phyloP scores from a whole-genome alignment of 1,140 invertebrate genomes.

The Periplaneta americana region DNA sequence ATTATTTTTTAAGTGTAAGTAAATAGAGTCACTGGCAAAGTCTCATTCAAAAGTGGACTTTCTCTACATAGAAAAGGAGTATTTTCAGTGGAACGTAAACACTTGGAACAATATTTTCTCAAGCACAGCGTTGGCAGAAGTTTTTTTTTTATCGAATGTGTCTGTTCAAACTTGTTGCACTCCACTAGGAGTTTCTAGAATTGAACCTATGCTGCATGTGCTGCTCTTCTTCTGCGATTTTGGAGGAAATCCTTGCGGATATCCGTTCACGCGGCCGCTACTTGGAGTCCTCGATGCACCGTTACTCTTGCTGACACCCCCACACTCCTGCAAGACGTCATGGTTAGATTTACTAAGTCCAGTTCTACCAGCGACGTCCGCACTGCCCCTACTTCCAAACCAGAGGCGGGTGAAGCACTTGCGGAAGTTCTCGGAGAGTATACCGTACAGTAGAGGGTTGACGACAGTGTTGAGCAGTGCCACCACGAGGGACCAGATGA shows the following conservation, averaged over 20 bases:
- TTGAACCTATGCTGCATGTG: not conserved
- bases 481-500: constrained; percentile 49
- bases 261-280: not conserved
- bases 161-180: not conserved
- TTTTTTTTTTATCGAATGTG: not conserved
- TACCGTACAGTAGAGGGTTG: constrained; percentile 74
- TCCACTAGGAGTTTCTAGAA: not conserved
- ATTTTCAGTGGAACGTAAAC: no score
- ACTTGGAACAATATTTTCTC: no score
- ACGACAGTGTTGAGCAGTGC: constrained; percentile 66
- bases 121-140: no score
- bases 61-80: no score
- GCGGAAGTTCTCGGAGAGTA: constrained; percentile 71
- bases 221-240: not conserved
- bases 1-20: no score
- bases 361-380: not conserved
- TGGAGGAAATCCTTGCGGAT: not conserved
- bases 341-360: not conserved
- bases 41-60: no score
- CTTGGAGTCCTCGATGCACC: not conserved
- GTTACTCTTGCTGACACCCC: not conserved
- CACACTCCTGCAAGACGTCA: not conserved
- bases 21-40: no score
- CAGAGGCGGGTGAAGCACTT: constrained; percentile 44
- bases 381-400: constrained; percentile 10